A percentile compares a stretch with the other conserved stretches of the same genome.
phyloP scores from a whole-genome alignment of 2,113 vertebrate species.

The Daubentonia madagascariensis region DNA sequence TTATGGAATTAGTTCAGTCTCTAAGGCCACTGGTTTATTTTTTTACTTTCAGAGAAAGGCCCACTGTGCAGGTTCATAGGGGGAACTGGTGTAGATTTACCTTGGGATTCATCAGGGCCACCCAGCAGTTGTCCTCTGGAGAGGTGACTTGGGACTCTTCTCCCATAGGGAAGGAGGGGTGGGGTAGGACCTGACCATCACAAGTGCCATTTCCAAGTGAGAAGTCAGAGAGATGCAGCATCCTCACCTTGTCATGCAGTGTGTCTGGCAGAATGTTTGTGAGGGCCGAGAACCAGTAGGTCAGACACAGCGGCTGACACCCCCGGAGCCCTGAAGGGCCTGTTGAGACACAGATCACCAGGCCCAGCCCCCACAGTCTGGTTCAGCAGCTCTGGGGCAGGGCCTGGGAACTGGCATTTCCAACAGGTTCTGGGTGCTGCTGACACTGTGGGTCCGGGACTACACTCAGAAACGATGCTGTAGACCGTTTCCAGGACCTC shows the following conservation, averaged over 20 bases:
- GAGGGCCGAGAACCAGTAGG: neutral
- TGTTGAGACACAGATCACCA: neutral
- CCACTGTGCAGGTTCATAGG: neutral
- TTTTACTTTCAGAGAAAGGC: neutral
- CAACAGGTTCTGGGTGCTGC: too few species aligned
- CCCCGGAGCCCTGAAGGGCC: neutral
- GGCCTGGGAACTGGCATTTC: neutral
- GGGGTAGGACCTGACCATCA: neutral
- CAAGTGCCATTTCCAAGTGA: neutral
- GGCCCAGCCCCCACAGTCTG: neutral
- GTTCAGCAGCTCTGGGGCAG: neutral
- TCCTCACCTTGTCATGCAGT: neutral
- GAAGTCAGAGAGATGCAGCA: neutral
- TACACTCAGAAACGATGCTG: neutral
- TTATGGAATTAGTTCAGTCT: neutral
- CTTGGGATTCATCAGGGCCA: neutral
- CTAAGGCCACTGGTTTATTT: neutral
- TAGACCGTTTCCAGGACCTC: neutral
- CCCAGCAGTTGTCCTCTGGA: neutral
- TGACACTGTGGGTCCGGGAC: rapidly evolving
- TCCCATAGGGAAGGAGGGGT: neutral
- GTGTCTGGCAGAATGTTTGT: too few species aligned
- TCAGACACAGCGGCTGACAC: neutral
- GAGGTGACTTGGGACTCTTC: neutral
- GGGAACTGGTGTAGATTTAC: neutral